Base-by-base conservation (phyloP, 2,113 vertebrate genomes). In the Ibidorhyncha struthersii region DNA sequence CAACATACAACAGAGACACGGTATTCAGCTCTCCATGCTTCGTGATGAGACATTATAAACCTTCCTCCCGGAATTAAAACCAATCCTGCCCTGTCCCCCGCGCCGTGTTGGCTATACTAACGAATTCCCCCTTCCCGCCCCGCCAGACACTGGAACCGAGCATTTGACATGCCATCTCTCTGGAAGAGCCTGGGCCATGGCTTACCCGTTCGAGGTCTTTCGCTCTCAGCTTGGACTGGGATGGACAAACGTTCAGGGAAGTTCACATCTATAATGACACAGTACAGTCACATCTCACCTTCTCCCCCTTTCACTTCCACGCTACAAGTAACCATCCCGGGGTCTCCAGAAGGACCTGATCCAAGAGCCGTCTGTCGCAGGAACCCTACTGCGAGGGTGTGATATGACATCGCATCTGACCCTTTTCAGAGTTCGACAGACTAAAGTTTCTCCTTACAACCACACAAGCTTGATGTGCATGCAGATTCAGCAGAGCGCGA, bases 401-500 rank as follows among this genome's bases (percentile, higher is more conserved):
- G 1, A 55, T 2, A 11, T 0, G 1, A 23, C n/a, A 21, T 14
- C 2, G 0, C 1, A 1, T 41, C 14, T 3, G 1, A 8, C 30
- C 36, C 16, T 61, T 53, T 52, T 30, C 20, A 3, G 36, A 14
- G 6, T 23, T 38, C 1, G 0, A 34, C 4, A 18, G n/a, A 7
- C 36, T 8, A 3, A 27, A 36, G 49, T 12, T 67, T 55, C 36
- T 43, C 38, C 26, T 3, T 13, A 27, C 7, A 7, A 13, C 41
- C 0, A 0, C 19, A 25, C 8, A 3, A 43, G 23, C 30, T 13
- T 38, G 21, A 38, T 32, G 43, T 7, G 12, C 58, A 4, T 0
- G 0, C 36, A 21, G 47, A 71, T 1, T 38, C 53, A 14, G 55
- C 36, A 14, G 69, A 45, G 52, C 4, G 0, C 5, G 2, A 38